Conservation (phyloP, 53 echinoderm and acorn worm genomes). For the Glandiceps talaboti region DNA sequence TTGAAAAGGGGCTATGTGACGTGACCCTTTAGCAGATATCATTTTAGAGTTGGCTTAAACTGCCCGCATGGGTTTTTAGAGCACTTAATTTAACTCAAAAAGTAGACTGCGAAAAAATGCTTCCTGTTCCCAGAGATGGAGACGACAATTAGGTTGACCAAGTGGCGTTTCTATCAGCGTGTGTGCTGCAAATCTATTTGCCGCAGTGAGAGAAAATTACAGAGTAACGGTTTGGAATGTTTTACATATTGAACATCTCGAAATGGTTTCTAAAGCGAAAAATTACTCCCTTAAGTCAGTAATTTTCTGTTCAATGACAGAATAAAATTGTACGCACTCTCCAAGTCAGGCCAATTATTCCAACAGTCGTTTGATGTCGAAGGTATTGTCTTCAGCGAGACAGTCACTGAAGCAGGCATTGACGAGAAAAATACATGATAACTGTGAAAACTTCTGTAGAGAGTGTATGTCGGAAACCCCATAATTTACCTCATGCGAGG, state of each 20-base stretch:
- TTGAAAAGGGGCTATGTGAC: too few species aligned
- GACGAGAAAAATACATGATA: neutral
- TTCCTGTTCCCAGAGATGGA: too few species aligned
- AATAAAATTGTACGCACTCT: neutral
- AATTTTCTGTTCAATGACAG: neutral
- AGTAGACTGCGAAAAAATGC: too few species aligned
- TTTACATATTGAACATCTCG: too few species aligned
- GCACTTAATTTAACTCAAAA: too few species aligned
- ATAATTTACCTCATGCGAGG: neutral
- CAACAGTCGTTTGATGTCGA: neutral
- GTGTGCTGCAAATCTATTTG: neutral
- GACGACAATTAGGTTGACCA: neutral
- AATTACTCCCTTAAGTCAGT: neutral
- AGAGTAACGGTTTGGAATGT: neutral
- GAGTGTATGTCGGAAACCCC: neutral
- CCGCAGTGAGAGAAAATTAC: neutral
- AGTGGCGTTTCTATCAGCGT: neutral
- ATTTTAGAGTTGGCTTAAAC: too few species aligned
- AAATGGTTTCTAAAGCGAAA: neutral
- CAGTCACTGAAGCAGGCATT: neutral
- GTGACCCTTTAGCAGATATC: too few species aligned
- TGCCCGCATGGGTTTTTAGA: too few species aligned
- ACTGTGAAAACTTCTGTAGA: neutral
- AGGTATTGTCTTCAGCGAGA: neutral
- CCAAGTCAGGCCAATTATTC: neutral